Conservation (phyloP, 2,113 vertebrate species). For the Mionectes macconnelli region DNA sequence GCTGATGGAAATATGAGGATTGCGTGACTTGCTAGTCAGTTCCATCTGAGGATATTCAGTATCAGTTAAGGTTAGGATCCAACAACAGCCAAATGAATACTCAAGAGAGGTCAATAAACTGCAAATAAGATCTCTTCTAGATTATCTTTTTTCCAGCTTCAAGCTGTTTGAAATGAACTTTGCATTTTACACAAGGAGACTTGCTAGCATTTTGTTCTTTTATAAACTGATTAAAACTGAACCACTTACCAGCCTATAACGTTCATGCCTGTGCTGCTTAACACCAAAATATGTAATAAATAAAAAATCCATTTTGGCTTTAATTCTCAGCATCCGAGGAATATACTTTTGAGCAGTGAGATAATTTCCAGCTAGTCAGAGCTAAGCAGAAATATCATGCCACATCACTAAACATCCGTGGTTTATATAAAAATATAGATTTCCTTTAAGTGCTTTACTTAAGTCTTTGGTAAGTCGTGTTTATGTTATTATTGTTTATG, state of each 20-base stretch:
- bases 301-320: neutral
- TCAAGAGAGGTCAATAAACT: constrained; percentile 22
- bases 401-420: constrained; percentile 62
- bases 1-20: constrained; percentile 56
- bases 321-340: neutral
- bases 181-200: neutral
- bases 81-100: neutral
- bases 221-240: neutral
- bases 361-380: constrained; percentile 50
- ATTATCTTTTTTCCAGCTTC: neutral
- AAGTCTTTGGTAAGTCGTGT: constrained; percentile 64
- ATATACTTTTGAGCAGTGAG: neutral
- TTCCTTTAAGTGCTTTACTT: constrained; percentile 75
- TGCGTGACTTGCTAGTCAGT: constrained; percentile 28
- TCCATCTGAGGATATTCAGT: constrained; percentile 38
- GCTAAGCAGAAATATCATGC: constrained; percentile 48
- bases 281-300: neutral
- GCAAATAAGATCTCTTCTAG: neutral
- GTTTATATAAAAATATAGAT: constrained; percentile 77
- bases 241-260: neutral
- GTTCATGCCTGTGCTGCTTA: neutral
- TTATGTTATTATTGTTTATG: constrained; percentile 75
- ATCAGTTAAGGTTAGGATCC: constrained; percentile 47
- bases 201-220: neutral
- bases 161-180: neutral